Conservation (phyloP, 1,140 invertebrate genomes). For the Drosophila nigrodunni region DNA sequence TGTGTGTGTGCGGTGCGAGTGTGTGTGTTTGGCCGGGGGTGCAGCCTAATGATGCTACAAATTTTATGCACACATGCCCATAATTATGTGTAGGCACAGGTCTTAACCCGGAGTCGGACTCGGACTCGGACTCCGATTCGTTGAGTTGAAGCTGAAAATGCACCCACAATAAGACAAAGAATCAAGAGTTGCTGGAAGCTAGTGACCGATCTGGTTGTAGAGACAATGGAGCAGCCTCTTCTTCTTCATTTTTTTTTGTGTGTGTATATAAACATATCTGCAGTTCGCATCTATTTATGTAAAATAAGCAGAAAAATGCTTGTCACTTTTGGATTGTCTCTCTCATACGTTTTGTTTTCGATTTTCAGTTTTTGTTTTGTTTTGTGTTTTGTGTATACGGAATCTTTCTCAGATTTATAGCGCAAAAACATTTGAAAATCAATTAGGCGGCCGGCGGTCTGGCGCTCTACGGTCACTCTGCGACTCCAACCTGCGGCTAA, state of each 20-base stretch:
- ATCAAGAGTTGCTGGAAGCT: constrained; percentile 1
- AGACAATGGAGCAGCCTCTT: constrained; percentile 25
- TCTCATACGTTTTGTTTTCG: constrained; percentile 45
- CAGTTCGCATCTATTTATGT: constrained; percentile 77
- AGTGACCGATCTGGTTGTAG: background rate
- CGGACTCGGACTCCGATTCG: background rate
- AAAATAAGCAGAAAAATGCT: constrained; percentile 67
- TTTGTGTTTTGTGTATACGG: constrained; percentile 27
- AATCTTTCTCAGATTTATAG: constrained; percentile 71
- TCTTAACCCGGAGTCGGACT: background rate
- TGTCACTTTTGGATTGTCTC: constrained; percentile 64
- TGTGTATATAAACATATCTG: constrained; percentile 49
- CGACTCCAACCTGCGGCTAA: background rate
- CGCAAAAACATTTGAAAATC: constrained; percentile 76
- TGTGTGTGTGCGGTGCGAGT: constrained; percentile 11
- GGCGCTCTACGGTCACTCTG: background rate
- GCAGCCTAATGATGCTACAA: constrained; percentile 81
- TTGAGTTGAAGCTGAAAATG: constrained; percentile 25
- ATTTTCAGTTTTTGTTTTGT: constrained; percentile 41
- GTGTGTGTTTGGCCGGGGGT: constrained; percentile 71
- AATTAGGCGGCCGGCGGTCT: constrained; percentile 62
- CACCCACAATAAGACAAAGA: constrained; percentile 35
- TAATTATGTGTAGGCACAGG: constrained; percentile 60
- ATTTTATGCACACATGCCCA: constrained; percentile 79
- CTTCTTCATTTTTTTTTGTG: background rate